Base-by-base conservation (phyloP, 2,888 invertebrate species). In the Ceraclea dissimilis region DNA sequence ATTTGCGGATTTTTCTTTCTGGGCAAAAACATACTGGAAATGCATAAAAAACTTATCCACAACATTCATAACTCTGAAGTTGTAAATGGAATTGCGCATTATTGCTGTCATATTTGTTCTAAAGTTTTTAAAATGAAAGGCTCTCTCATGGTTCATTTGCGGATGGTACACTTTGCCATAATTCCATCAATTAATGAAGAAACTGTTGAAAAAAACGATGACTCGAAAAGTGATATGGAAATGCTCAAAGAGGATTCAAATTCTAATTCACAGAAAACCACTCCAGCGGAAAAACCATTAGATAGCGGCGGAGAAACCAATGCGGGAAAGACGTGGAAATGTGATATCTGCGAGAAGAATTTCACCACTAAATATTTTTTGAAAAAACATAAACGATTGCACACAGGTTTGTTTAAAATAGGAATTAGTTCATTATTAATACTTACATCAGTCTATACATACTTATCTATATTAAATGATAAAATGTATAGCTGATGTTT, bases 311-410 rank as follows among this genome's bases (percentile, higher is more conserved):
- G 2, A 8, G 61, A 58, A 34, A 62, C 33, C 43, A 54, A 51
- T 64, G 85, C 86, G 62, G 83, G 82, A 52, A 91, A 91, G 70
- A 86, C 88, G 67, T 92, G 90, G 90, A 86, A 87, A 67, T 92
- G 92, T 67, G 89, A 90, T 66, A 84, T 88, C 47, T 92, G 92
- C 70, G 79, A 80, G 55, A 92, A 92, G 75, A 80, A 84, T 71
- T 92, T 92, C 68, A 91, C 91, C 0, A 92, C 91, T 1, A 92
- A 92, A 71, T 91, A 92, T 74, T 92, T 92, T 68, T 73, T 92
- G 63, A 91, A 90, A 72, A 92, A 92, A 71, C 92, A 92, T 69
- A 90, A 90, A 72, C 80, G 91, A 63, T 78, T 92, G 59, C 92
- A 92, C 71, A 89, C 89, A 71, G 88, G 88, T 86, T 74, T 44